A percentile compares a stretch with the other conserved stretches of the same genome.
Conservation (phyloP, 2,113 vertebrate genomes). For the Myotis lucifugus region DNA sequence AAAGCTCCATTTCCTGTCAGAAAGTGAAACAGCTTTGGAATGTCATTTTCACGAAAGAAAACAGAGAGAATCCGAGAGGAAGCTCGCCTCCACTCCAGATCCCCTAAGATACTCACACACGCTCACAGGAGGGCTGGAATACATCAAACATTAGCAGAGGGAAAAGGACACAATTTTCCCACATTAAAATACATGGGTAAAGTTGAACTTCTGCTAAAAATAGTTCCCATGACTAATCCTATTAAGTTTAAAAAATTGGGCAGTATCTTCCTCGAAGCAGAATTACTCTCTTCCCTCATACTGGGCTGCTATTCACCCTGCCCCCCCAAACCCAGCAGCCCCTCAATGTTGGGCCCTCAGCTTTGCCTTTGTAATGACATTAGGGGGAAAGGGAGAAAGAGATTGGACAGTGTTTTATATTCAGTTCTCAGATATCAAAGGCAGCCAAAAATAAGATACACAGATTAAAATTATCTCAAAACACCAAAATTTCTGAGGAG, state of each 20-base stretch:
- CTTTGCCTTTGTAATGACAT: conserved; percentile 77
- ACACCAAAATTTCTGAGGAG: conserved; percentile 58
- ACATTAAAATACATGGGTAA: conserved; percentile 99
- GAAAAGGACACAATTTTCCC: conserved; percentile 99
- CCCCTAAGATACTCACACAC: conserved; percentile 93
- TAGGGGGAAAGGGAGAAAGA: conserved; percentile 74
- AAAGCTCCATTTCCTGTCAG: conserved; percentile 97
- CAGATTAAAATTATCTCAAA: conserved; percentile 72
- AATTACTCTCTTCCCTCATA: conserved; percentile 82
- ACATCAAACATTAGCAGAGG: conserved; percentile 97
- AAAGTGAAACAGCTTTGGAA: conserved; percentile 99
- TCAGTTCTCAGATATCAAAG: conserved; percentile 64
- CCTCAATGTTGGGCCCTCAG: neutral
- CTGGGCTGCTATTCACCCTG: neutral
- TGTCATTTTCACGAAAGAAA: conserved; percentile 99
- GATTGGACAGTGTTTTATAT: conserved; percentile 27
- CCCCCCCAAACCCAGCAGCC: neutral
- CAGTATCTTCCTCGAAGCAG: conserved; percentile 86
- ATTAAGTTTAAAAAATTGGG: conserved; percentile 88
- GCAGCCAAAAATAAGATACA: conserved; percentile 75
- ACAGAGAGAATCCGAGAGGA: conserved; percentile 99
- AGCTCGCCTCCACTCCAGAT: conserved; percentile 96
- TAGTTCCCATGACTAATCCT: conserved; percentile 94
- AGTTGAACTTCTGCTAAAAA: conserved; percentile 98
- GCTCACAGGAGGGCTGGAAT: conserved; percentile 94